Conservation (phyloP, 2,797 vertebrate species). For the Pseudochirops corinnae region DNA sequence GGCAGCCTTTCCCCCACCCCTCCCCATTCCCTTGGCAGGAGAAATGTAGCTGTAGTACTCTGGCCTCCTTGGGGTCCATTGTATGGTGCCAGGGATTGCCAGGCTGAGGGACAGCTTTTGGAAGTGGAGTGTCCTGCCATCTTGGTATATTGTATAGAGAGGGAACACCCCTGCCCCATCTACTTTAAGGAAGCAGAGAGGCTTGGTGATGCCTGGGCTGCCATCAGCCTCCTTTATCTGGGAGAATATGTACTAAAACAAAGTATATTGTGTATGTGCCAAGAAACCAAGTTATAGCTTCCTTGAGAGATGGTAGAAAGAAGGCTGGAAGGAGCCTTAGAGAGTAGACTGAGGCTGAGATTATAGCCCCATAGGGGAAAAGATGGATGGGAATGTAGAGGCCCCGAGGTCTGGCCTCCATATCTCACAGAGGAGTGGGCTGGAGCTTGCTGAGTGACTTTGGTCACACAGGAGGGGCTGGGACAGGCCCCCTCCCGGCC, state of each 20-base stretch:
- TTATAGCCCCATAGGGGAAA: too few relatives aligned
- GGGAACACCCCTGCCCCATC: accelerated
- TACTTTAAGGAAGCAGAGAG: background rate
- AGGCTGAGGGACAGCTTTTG: background rate
- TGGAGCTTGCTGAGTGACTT: background rate
- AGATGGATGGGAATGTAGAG: too few relatives aligned
- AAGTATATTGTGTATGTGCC: background rate
- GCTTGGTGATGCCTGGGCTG: background rate
- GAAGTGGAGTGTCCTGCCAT: background rate
- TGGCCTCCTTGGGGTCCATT: background rate
- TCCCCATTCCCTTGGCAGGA: background rate
- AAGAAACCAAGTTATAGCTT: background rate
- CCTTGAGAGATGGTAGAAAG: background rate
- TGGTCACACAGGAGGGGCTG: background rate
- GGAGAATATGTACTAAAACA: background rate
- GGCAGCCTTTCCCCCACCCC: background rate
- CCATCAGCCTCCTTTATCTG: background rate
- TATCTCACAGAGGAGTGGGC: background rate
- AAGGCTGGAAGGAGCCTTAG: background rate
- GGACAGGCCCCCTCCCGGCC: background rate
- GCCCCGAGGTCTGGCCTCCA: too few relatives aligned
- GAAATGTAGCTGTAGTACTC: background rate
- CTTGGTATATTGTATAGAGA: background rate
- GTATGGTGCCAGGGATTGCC: background rate
- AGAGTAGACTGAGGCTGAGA: background rate